Base-by-base conservation (phyloP, 2,113 vertebrate genomes). In the Eubucco bourcierii region DNA sequence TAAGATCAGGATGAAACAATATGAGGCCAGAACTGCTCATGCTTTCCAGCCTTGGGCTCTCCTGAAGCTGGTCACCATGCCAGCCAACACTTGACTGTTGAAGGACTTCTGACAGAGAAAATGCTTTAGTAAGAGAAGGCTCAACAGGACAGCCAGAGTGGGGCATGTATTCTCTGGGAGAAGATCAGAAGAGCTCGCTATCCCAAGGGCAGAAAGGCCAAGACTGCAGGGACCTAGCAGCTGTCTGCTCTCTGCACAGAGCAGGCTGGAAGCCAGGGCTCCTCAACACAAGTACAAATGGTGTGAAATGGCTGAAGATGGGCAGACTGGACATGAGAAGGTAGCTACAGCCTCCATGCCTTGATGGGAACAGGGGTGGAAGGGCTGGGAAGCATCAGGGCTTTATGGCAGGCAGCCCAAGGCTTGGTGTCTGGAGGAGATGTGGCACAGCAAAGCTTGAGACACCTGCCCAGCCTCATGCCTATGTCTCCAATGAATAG, bases 211-310 rank as follows among this genome's bases (percentile, higher is more conserved):
- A 55, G 80, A 44, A 31, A 53, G 27, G 28, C 16, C 0, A 0
- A 70, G 53, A 19, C 67, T 58, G 44, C 0, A 0, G 18, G 31
- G 20, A 19, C 23, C 1, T 1, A 39, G 39, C 59, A 46, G 50
- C 84, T 79, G 39, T 15, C 63, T 82, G 71, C 27, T 75, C 71
- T 71, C 46, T 33, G 7, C 56, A 29, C 81, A 50, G 24, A 55
- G 56, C 72, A 33, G 82, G 56, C 56, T 87, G 72, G 80, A 72
- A 39, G n/a, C 58, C 64, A 25, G 0, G 4, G 19, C 28, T 64
- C 50, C 66, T 17, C n/a, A n/a, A n/a, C n/a, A 21, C 0, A 3
- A 53, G 64, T 37, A 39, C 0, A 0, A 67, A 27, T 19, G 39
- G 3, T 31, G 18, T 50, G 74, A 72, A 19, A 28, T 7, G 53